Percentiles rank a stretch among this genome's conserved stretches.
phyloP scores from a whole-genome alignment of 1,140 invertebrate species.

The Sinonovacula constricta region DNA sequence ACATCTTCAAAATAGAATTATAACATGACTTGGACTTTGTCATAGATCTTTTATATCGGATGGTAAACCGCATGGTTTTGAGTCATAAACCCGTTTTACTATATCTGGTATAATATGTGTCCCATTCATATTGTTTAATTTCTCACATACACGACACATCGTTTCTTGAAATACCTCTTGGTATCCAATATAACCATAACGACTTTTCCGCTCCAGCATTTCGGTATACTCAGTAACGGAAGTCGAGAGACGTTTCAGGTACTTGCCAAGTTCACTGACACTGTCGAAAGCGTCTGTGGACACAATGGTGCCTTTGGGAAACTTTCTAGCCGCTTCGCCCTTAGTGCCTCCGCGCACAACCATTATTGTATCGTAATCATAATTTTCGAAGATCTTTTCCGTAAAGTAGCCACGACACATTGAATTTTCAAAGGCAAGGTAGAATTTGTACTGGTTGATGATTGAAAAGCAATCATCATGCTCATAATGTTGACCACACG shows the following conservation, averaged over 20 bases:
- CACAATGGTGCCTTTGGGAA: slow-evolving; percentile 28
- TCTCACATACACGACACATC: slow-evolving; percentile 34
- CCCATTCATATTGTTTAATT: slow-evolving; percentile 26
- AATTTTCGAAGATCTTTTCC: slow-evolving; percentile 43
- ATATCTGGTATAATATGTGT: slow-evolving; percentile 28
- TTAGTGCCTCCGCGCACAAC: slow-evolving; percentile 24
- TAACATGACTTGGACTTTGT: too few species aligned
- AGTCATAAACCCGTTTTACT: slow-evolving; percentile 26
- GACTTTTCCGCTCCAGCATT: slow-evolving; percentile 23
- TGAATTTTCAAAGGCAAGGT: slow-evolving; percentile 43
- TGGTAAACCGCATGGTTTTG: slow-evolving; percentile 16
- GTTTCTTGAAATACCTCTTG: slow-evolving; percentile 23
- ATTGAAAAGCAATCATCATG: slow-evolving; percentile 37
- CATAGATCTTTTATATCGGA: too few species aligned
- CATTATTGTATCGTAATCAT: slow-evolving; percentile 30
- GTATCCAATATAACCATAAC: slow-evolving; percentile 21
- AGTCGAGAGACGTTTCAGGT: slow-evolving; percentile 4
- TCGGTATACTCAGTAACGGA: slow-evolving; percentile 12
- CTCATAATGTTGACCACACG: slow-evolving; percentile 35
- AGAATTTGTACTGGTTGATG: slow-evolving; percentile 40
- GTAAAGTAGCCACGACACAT: slow-evolving; percentile 38
- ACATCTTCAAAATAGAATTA: too few species aligned
- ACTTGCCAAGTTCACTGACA: slow-evolving; percentile 25
- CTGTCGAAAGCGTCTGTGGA: slow-evolving; percentile 26
- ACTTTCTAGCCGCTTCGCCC: neutral